Conservation (phyloP, 2,888 invertebrate species). For the Anthrax anthrax region DNA sequence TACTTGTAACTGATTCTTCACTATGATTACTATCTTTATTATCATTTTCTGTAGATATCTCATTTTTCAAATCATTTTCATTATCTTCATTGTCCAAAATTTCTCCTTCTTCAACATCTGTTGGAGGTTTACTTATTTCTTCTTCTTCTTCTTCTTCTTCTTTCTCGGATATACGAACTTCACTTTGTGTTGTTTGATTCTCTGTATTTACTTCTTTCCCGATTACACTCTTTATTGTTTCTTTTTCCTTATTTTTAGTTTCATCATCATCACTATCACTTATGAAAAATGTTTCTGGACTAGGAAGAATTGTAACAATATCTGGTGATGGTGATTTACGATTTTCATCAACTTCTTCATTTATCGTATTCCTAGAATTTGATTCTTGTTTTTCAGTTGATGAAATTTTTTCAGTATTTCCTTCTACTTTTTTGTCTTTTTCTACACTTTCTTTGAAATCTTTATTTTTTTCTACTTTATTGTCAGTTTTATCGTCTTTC, state of each 20-base stretch:
- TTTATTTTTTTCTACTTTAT: neutral
- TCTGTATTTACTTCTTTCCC: conserved; percentile 2
- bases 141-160: neutral
- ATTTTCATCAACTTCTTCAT: neutral
- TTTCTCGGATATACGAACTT: neutral
- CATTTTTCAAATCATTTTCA: conserved; percentile 13
- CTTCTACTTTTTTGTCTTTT: neutral
- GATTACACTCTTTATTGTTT: neutral
- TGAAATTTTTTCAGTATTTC: neutral
- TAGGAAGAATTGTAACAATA: conserved; percentile 29
- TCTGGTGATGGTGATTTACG: conserved; percentile 27
- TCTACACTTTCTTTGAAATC: too few relatives aligned
- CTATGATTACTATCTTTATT: conserved; percentile 37
- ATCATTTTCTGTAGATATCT: conserved; percentile 39
- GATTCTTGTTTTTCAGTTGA: neutral
- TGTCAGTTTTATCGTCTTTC: neutral
- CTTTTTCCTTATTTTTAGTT: neutral
- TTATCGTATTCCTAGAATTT: neutral
- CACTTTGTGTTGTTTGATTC: conserved; percentile 3
- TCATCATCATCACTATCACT: conserved; percentile 35
- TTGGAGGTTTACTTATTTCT: neutral
- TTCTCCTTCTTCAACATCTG: conserved; percentile 9
- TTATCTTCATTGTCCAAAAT: conserved; percentile 10
- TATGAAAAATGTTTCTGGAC: conserved; percentile 40
- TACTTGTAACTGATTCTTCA: conserved; percentile 15